Evolutionary conservation across 1,140 invertebrate species (phyloP), one percentile per base, ranked within the genome.

Genomic region (Sipha flava): DNA sequence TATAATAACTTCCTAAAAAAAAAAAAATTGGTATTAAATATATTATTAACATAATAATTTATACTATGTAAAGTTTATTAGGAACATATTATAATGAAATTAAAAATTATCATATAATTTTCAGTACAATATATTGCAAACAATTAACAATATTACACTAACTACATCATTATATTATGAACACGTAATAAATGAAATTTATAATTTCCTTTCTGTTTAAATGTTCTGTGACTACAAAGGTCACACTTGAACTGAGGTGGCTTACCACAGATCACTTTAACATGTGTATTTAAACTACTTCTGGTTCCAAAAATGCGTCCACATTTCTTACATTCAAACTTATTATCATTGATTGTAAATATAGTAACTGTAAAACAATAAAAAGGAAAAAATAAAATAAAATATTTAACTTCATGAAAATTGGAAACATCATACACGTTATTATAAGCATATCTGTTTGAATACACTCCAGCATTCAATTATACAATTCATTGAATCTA

Each of bases 221-320:
- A 80, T 40, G 59, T 75, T 49, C 79, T 80, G 0, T 77, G 57
- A 3, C 34, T 12, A 68, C 81, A 83, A 52, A 80, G 37, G 6
- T 82, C 81, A 72, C 88, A 89, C 21, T 85, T 86, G 82, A 89
- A 89, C 29, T 87, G 87, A 3, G 88, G 88, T 31, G 86, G 86
- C 68, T 88, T 87, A n/a, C 87, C 86, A 80, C 87, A 87, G 47
- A 87, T 87, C 82, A 88, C 88, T 0, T 87, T 84, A 80, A 87
- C 82, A 81, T 89, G 88, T 9, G 40, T 70, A 87, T 31, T 87
- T 86, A 81, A 68, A 29, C 83, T 83, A 21, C 77, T 82, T 68
- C 81, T 73, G 21, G 72, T 75, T 31, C 57, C 29, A 47, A 80
- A 81, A 10, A 23, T 21, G 4, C 81, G 79, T 43, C 40, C 31